phyloP scores from a whole-genome alignment of 2,797 vertebrate genomes.

The Erpetoichthys calabaricus region DNA sequence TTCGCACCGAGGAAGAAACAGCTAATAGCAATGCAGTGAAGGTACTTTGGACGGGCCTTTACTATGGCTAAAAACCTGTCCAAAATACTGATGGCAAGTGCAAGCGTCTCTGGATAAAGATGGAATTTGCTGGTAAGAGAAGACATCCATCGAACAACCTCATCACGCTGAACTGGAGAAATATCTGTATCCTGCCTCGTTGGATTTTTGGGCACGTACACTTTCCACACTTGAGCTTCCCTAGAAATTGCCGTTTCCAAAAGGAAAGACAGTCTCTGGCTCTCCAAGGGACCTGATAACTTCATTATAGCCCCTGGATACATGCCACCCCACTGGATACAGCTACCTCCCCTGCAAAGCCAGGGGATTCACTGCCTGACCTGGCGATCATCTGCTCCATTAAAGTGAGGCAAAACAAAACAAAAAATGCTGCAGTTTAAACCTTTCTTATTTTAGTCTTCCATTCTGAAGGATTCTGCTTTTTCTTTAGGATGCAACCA shows the following conservation, averaged over 20 bases:
- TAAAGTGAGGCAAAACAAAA: constrained; percentile 38
- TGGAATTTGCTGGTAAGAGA: constrained; percentile 75
- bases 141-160: constrained; percentile 82
- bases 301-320: constrained; percentile 83
- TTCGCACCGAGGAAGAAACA: constrained; percentile 93
- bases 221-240: constrained; percentile 90
- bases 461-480: constrained; percentile 36
- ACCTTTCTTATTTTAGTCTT: constrained; percentile 30
- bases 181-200: constrained; percentile 81
- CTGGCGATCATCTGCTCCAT: constrained; percentile 72
- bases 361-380: constrained; percentile 53
- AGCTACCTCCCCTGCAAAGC: constrained; percentile 84
- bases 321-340: constrained; percentile 87
- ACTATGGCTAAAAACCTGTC: constrained; percentile 87
- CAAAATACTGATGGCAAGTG: constrained; percentile 80
- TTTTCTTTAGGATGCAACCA: constrained; percentile 16
- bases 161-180: constrained; percentile 87
- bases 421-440: constrained; percentile 31
- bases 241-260: constrained; percentile 85
- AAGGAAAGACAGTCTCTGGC: constrained; percentile 88
- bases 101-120: constrained; percentile 90
- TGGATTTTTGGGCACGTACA: constrained; percentile 76
- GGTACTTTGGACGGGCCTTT: constrained; percentile 93
- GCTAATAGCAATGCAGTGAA: constrained; percentile 90
- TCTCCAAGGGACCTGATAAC: constrained; percentile 79